Percentiles rank a stretch among this genome's conserved stretches.
Conservation (phyloP, 2,113 vertebrate genomes). For the Oreochromis tanganicae region DNA sequence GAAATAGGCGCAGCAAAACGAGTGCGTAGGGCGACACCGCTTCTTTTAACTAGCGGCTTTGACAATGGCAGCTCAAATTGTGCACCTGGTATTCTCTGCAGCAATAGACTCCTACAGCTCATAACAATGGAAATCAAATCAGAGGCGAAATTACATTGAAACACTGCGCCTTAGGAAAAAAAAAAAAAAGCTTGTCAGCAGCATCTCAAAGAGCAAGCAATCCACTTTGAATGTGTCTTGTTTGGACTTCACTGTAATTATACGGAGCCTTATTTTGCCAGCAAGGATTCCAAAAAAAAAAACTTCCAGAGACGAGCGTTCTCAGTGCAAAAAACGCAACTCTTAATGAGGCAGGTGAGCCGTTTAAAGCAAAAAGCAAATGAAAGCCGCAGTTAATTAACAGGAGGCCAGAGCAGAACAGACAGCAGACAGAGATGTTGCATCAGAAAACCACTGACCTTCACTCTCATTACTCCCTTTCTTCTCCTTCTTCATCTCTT, state of each 20-base stretch:
- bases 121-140: conserved; percentile 57
- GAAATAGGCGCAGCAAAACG: conserved; percentile 1
- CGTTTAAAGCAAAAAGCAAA: background rate
- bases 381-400: conserved; percentile 6
- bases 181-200: conserved; percentile 14
- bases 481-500: conserved; percentile 23
- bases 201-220: conserved; percentile 41
- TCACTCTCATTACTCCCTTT: conserved; percentile 9
- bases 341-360: background rate
- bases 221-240: conserved; percentile 37
- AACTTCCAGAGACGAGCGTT: background rate
- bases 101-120: conserved; percentile 21
- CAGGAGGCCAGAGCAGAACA: background rate
- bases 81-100: conserved; percentile 49
- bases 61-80: conserved; percentile 43
- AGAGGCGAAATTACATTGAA: conserved; percentile 44
- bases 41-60: conserved; percentile 25
- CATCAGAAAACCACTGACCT: conserved; percentile 29
- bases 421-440: conserved; percentile 17
- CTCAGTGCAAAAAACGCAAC: background rate
- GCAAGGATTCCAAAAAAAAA: background rate
- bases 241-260: conserved; percentile 51
- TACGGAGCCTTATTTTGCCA: conserved; percentile 40
- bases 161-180: background rate
- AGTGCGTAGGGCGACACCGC: background rate